A percentile compares a stretch with the other conserved stretches of the same genome.
Evolutionary conservation across 92 coral and sea anemone species (phyloP).

Genomic region (Scolanthus callimorphus): DNA sequence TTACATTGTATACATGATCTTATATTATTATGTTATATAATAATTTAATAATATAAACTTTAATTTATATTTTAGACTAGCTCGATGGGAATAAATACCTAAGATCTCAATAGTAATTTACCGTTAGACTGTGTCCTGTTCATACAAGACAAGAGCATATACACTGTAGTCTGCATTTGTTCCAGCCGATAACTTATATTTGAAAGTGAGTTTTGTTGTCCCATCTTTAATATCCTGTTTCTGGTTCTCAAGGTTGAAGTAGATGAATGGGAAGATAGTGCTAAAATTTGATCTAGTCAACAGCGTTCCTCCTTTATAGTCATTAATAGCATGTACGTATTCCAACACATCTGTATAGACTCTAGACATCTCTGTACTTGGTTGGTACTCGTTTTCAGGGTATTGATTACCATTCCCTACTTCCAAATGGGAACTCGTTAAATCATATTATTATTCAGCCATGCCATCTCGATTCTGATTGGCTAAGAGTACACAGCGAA

Average conservation of each 20-base stretch:
- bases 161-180: not conserved
- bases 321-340: conserved; percentile 10
- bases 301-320: conserved; percentile 2
- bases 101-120: not conserved
- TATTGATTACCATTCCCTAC: conserved; percentile 24
- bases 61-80: too few species aligned
- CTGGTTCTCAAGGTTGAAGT: not conserved
- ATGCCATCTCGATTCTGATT: too few species aligned
- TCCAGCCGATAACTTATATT: not conserved
- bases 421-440: conserved; percentile 9
- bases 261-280: not conserved
- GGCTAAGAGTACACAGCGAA: too few species aligned
- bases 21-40: not conserved
- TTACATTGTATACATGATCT: not conserved
- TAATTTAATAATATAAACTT: too few species aligned
- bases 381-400: conserved; percentile 12
- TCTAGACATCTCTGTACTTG: not conserved
- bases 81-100: too few species aligned
- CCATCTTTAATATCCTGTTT: not conserved
- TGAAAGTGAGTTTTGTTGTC: too few species aligned
- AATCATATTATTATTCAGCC: too few species aligned
- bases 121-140: not conserved
- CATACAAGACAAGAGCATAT: not conserved
- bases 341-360: conserved; percentile 14
- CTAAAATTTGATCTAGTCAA: not conserved